Evolutionary conservation across 2,797 vertebrate genomes (phyloP).

Genomic region (Adelosebastes latens): DNA sequence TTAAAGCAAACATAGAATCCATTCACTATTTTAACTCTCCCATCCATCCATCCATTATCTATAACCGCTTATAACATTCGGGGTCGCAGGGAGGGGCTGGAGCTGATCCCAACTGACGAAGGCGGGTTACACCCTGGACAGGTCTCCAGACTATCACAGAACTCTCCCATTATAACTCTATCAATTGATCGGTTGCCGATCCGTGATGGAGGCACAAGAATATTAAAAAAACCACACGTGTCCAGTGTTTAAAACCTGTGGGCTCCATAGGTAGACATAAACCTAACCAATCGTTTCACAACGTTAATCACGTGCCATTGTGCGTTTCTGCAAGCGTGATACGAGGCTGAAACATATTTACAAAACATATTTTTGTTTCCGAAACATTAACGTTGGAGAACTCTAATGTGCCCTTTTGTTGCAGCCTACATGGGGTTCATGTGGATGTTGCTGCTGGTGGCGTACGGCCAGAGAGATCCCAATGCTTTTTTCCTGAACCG

Average conservation of each 20-base stretch:
- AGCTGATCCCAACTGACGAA: too few species aligned
- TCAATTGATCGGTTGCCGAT: too few species aligned
- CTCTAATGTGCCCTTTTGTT: not conserved
- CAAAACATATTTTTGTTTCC: not conserved
- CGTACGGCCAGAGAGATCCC: slow-evolving; percentile 90
- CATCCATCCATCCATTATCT: too few species aligned
- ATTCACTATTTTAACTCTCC: too few species aligned
- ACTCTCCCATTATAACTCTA: too few species aligned
- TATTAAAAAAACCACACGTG: too few species aligned
- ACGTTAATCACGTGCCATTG: not conserved
- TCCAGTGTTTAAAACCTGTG: too few species aligned
- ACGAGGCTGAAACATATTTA: not conserved
- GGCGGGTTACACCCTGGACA: too few species aligned
- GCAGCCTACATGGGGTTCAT: slow-evolving; percentile 90
- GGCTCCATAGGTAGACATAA: not conserved
- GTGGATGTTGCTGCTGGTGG: slow-evolving; percentile 92
- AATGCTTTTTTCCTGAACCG: slow-evolving; percentile 88
- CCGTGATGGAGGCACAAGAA: too few species aligned
- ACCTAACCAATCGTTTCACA: not conserved
- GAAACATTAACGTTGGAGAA: not conserved
- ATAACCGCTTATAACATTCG: too few species aligned
- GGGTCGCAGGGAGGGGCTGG: too few species aligned
- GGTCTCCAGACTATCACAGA: too few species aligned
- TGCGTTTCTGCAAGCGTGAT: not conserved
- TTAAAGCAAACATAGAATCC: not conserved